Evolutionary conservation across 1,140 invertebrate genomes (phyloP).

Genomic region (Bombyx mandarina): DNA sequence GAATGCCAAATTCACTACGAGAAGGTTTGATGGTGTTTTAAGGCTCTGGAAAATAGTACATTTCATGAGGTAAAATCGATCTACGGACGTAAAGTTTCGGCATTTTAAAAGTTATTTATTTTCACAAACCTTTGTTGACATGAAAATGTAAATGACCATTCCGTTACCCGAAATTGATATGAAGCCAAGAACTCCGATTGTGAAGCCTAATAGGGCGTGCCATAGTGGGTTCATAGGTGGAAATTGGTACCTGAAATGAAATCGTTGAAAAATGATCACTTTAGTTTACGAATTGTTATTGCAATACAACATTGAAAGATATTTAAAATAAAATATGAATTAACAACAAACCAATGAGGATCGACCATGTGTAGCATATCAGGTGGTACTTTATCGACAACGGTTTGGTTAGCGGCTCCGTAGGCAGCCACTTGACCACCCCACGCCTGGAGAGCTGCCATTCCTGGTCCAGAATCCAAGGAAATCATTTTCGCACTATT

Average conservation of each 20-base stretch:
- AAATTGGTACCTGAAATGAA: constrained; percentile 72
- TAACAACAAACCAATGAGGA: constrained; percentile 70
- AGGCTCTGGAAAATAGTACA: constrained; percentile 64
- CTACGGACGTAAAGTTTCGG: too few species aligned
- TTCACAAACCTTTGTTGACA: constrained; percentile 57
- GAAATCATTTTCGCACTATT: constrained; percentile 41
- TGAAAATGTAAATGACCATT: constrained; percentile 90
- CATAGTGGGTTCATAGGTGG: constrained; percentile 77
- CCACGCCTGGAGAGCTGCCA: constrained; percentile 59
- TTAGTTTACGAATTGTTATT: background rate
- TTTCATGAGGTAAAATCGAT: background rate
- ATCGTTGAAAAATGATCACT: background rate
- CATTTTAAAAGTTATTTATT: background rate
- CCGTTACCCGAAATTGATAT: constrained; percentile 84
- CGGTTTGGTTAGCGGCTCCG: constrained; percentile 61
- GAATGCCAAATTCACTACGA: constrained; percentile 89
- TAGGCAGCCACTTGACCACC: constrained; percentile 62
- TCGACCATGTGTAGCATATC: constrained; percentile 76
- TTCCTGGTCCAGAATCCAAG: constrained; percentile 55
- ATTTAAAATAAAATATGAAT: background rate
- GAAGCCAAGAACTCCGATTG: constrained; percentile 74
- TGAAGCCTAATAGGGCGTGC: constrained; percentile 77
- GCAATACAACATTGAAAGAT: background rate
- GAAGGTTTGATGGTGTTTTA: constrained; percentile 86
- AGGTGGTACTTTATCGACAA: constrained; percentile 70